A percentile compares a stretch with the other conserved stretches of the same genome.
Conservation (phyloP, 1,140 invertebrate species). For the Drosophila varians region DNA sequence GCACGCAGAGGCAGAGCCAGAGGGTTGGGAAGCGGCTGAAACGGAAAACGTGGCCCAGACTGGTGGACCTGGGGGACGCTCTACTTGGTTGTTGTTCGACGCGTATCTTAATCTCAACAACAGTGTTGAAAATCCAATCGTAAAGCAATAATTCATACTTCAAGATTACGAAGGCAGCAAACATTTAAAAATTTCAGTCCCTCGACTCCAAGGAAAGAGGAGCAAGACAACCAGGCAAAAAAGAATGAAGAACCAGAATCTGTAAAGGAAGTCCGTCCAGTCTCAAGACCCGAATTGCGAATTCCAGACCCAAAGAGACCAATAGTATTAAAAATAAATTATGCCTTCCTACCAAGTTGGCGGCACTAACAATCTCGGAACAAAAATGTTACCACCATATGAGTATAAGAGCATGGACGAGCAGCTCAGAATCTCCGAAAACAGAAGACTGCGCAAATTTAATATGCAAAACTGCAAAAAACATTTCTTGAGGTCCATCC, state of each 20-base stretch:
- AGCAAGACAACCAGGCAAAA: not conserved
- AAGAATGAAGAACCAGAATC: constrained; percentile 28
- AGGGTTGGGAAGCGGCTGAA: not conserved
- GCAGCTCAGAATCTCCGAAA: constrained; percentile 9
- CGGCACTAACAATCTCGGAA: constrained; percentile 78
- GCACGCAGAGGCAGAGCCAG: not conserved
- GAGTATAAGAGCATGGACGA: not conserved
- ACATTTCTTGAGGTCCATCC: constrained; percentile 52
- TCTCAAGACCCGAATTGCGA: constrained; percentile 7
- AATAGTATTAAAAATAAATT: constrained; percentile 82
- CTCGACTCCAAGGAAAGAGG: not conserved
- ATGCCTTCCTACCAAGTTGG: constrained; percentile 81
- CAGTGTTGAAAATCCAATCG: constrained; percentile 83
- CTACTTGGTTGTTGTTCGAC: constrained; percentile 52
- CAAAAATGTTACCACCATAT: constrained; percentile 64
- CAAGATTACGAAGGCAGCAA: constrained; percentile 80
- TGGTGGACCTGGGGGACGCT: constrained; percentile 18
- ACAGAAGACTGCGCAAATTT: constrained; percentile 63
- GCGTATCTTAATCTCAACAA: constrained; percentile 81
- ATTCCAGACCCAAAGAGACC: constrained; percentile 29
- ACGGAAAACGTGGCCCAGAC: not conserved
- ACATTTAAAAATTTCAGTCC: constrained; percentile 80
- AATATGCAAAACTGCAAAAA: constrained; percentile 83
- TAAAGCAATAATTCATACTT: constrained; percentile 83
- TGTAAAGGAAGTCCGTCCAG: constrained; percentile 15